phyloP scores from a whole-genome alignment of 2,888 invertebrate genomes.

The Colostygia pectinataria region DNA sequence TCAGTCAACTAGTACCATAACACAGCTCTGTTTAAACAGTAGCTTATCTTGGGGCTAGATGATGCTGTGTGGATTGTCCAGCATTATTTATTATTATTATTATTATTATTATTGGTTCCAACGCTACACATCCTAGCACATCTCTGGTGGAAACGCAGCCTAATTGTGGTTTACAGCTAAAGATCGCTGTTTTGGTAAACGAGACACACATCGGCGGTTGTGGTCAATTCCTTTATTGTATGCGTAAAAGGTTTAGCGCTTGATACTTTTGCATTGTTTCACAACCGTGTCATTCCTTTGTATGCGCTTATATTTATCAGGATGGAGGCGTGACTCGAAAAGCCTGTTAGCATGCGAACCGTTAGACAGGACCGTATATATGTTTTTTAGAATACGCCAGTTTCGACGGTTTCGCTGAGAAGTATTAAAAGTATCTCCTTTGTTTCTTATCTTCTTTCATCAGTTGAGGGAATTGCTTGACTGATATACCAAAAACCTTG shows the following conservation, averaged over 20 bases:
- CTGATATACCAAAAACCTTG: no score
- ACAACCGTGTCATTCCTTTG: slow-evolving; percentile 46
- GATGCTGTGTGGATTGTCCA: no score
- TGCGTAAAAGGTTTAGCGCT: slow-evolving; percentile 20
- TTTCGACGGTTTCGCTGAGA: slow-evolving; percentile 2
- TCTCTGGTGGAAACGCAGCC: no score
- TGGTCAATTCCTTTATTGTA: slow-evolving; percentile 17
- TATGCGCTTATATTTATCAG: slow-evolving; percentile 47
- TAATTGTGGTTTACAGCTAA: background rate
- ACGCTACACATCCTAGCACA: no score
- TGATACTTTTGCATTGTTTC: slow-evolving; percentile 33
- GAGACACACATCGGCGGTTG: slow-evolving; percentile 15
- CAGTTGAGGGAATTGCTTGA: no score
- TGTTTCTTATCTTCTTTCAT: background rate
- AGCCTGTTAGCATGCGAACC: slow-evolving; percentile 46
- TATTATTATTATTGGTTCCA: no score
- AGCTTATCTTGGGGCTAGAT: no score
- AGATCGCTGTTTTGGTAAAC: slow-evolving; percentile 6
- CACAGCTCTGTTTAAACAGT: no score
- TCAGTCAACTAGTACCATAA: no score
- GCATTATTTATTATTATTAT: no score
- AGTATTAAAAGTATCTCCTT: background rate
- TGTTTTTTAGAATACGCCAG: slow-evolving; percentile 4
- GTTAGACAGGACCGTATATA: slow-evolving; percentile 30
- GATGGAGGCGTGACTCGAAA: slow-evolving; percentile 50